These are phyloP conservation scores for Chironomus striatipennis DNA, from an alignment of 1,140 invertebrate species.

Conservation along the genomic window DNA sequence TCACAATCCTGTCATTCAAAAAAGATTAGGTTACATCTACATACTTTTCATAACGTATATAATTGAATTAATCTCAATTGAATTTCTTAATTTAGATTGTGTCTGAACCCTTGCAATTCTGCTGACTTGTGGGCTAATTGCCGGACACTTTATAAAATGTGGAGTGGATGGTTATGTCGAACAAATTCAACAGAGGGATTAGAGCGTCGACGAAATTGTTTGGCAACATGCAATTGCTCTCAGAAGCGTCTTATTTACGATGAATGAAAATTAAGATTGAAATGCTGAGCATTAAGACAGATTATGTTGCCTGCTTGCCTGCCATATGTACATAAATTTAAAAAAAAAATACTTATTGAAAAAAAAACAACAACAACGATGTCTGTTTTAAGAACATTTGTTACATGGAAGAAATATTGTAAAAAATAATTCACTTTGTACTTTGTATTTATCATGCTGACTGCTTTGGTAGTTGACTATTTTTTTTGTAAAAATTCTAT, in stretches of 20 bases:
- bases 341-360: too few species aligned
- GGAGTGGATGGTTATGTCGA: slow-evolving; percentile 54
- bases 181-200: slow-evolving; percentile 46
- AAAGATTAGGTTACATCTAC: slow-evolving; percentile 32
- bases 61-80: slow-evolving; percentile 17
- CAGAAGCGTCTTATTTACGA: slow-evolving; percentile 31
- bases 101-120: slow-evolving; percentile 61
- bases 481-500: too few species aligned
- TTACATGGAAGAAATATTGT: too few species aligned
- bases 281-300: background rate
- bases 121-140: slow-evolving; percentile 68
- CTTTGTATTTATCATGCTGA: too few species aligned
- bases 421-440: too few species aligned
- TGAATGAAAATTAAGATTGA: background rate
- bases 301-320: background rate
- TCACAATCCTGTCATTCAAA: slow-evolving; percentile 51
- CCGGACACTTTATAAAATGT: slow-evolving; percentile 48
- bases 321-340: background rate
- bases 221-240: slow-evolving; percentile 60
- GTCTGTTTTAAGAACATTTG: too few species aligned
- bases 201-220: slow-evolving; percentile 50
- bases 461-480: too few species aligned
- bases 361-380: too few species aligned
- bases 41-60: background rate
- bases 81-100: slow-evolving; percentile 41